Percentiles rank a stretch among this genome's conserved stretches.
These are phyloP conservation scores for Nanorana parkeri DNA, from an alignment of 2,113 vertebrate species.

Conservation along the genomic window DNA sequence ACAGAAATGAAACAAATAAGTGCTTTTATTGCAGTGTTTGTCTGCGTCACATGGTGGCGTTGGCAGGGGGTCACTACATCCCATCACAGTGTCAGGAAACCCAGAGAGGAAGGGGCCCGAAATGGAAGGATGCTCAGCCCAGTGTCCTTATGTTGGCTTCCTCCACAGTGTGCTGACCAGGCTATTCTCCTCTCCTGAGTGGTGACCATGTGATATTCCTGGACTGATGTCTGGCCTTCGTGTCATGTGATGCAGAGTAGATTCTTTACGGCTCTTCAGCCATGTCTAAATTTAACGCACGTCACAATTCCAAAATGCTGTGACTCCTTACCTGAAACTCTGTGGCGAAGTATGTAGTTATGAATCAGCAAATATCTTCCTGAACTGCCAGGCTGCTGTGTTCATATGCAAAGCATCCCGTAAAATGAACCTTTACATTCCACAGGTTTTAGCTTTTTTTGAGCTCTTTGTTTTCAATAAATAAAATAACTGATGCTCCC, in stretches of 20 bases:
- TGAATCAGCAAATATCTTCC: neutral
- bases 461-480: no score
- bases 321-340: conserved; percentile 14
- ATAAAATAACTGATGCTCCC: no score
- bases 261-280: neutral
- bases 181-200: neutral
- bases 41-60: conserved; percentile 31
- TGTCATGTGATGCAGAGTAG: neutral
- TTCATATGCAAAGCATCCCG: no score
- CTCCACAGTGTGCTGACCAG: conserved; percentile 15
- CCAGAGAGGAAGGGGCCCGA: conserved; percentile 30
- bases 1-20: neutral
- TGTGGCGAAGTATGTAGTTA: neutral
- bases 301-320: neutral
- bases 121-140: conserved; percentile 39
- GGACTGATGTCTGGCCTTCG: neutral
- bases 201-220: no score
- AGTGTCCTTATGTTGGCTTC: conserved; percentile 1
- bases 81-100: conserved; percentile 42
- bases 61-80: conserved; percentile 14
- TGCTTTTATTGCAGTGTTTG: neutral
- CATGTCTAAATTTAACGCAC: neutral
- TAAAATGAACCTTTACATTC: no score
- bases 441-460: no score
- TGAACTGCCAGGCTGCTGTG: no score